Evolutionary conservation across 2,797 vertebrate genomes (phyloP).

Genomic region (Ctenopoma multispine): DNA sequence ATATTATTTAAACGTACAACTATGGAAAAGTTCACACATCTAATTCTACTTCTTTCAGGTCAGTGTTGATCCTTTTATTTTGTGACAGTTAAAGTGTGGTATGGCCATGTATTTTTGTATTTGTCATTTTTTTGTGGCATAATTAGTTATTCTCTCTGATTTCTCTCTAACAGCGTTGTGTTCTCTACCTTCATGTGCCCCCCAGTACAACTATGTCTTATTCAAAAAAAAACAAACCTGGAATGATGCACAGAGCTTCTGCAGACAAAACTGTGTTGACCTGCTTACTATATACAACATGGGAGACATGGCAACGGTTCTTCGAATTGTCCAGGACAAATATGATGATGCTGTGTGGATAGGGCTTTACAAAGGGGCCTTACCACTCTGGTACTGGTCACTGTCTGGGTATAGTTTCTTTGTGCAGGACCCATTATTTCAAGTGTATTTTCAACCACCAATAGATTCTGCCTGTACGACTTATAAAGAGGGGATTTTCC

Average conservation of each 20-base stretch:
- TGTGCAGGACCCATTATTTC: too few species aligned
- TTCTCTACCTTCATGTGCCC: neutral
- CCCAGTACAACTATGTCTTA: neutral
- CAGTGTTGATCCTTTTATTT: neutral
- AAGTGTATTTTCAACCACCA: too few species aligned
- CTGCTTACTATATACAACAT: slow-evolving; percentile 34
- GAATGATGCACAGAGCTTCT: slow-evolving; percentile 27
- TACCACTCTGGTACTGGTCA: too few species aligned
- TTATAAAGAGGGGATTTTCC: too few species aligned
- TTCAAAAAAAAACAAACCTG: slow-evolving; percentile 15
- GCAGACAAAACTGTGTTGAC: slow-evolving; percentile 24
- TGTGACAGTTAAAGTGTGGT: too few species aligned
- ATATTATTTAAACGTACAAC: too few species aligned
- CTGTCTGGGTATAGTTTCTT: too few species aligned
- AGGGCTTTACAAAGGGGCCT: too few species aligned
- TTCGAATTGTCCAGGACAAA: neutral
- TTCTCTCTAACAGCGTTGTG: slow-evolving; percentile 9
- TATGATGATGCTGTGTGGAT: neutral
- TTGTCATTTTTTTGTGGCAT: too few species aligned
- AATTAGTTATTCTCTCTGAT: too few species aligned
- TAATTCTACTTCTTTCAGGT: slow-evolving; percentile 2
- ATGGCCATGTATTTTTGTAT: too few species aligned
- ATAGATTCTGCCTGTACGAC: too few species aligned
- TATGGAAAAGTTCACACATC: neutral
- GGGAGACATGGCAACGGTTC: neutral